Percentiles rank a stretch among this genome's conserved stretches.
phyloP scores from a whole-genome alignment of 2,113 vertebrate species.

The Campylorhamphus procurvoides region DNA sequence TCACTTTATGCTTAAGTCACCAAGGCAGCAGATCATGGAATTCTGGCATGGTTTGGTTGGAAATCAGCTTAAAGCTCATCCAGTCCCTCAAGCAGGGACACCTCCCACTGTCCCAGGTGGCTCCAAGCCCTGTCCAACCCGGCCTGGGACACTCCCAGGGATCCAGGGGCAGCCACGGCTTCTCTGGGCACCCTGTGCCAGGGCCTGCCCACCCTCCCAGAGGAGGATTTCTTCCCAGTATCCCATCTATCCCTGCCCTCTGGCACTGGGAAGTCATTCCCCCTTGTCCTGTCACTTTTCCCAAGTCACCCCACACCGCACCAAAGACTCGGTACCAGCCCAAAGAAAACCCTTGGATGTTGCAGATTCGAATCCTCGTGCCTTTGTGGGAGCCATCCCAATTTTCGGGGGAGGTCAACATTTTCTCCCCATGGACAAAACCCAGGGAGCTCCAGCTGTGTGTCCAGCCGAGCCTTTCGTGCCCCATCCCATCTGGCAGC shows the following conservation, averaged over 20 bases:
- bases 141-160: neutral
- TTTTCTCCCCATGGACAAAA: neutral
- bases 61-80: neutral
- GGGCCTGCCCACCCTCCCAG: too few species aligned
- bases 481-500: neutral
- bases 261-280: neutral
- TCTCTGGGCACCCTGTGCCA: neutral
- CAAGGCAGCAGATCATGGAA: neutral
- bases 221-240: neutral
- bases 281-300: neutral
- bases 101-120: too few species aligned
- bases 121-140: neutral
- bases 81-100: neutral
- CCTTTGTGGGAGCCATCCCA: neutral
- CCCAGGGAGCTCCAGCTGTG: rapidly evolving
- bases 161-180: neutral
- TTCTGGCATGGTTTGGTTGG: neutral
- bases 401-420: neutral
- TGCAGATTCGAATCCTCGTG: neutral
- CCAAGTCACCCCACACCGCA: rapidly evolving
- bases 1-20: too few species aligned
- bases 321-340: neutral
- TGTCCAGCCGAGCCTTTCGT: neutral
- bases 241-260: too few species aligned
- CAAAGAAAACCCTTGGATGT: rapidly evolving